phyloP scores from a whole-genome alignment of 2,888 invertebrate species.

The Timandra comae region DNA sequence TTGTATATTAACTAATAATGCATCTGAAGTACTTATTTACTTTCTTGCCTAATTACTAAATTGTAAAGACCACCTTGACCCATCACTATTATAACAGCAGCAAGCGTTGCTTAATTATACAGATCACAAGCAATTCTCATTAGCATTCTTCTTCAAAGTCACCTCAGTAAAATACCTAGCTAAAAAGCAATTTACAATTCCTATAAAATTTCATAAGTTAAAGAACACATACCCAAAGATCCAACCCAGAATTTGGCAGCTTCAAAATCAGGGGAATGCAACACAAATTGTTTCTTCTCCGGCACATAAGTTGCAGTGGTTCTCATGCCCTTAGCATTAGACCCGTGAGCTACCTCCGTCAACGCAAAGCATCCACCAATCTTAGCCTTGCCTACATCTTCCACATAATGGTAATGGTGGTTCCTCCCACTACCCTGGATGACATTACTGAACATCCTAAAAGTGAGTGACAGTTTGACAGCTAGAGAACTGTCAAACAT shows the following conservation, averaged over 20 bases:
- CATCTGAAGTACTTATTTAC: no score
- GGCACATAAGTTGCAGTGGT: constrained; percentile 90
- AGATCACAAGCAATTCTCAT: no score
- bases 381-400: constrained; percentile 46
- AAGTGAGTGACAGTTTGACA: constrained; percentile 81
- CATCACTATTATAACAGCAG: no score
- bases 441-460: constrained; percentile 80
- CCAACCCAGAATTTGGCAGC: constrained; percentile 96
- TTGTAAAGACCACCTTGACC: no score
- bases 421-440: constrained; percentile 80
- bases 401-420: constrained; percentile 76
- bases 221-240: constrained; percentile 73
- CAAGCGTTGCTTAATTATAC: no score
- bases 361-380: constrained; percentile 83
- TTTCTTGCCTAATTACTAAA: no score
- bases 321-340: constrained; percentile 91
- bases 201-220: no score
- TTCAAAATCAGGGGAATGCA: constrained; percentile 92
- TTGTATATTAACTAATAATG: no score
- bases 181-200: no score
- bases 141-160: no score
- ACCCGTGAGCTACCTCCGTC: constrained; percentile 94
- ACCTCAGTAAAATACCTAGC: no score
- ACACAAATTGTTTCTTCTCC: constrained; percentile 83
- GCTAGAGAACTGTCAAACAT: constrained; percentile 79